Conservation (phyloP, 2,113 vertebrate genomes). For the Pongo pygmaeus region DNA sequence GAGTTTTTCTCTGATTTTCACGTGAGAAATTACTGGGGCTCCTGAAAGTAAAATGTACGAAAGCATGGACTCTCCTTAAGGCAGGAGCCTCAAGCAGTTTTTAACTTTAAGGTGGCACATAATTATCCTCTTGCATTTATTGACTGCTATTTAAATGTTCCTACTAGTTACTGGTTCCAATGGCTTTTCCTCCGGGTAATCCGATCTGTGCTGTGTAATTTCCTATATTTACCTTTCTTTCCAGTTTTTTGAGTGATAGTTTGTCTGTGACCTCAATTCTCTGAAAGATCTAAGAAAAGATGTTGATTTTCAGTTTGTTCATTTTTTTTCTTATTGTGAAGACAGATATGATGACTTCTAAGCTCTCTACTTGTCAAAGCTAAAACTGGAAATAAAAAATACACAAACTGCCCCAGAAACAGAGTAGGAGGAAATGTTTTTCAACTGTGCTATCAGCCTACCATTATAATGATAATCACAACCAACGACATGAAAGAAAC, state of each 20-base stretch:
- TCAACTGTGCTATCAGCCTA: not conserved
- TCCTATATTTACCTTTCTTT: not conserved
- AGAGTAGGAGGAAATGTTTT: not conserved
- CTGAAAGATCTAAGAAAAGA: not conserved
- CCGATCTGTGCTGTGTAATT: not conserved
- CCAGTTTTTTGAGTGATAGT: not conserved
- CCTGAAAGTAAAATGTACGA: not conserved
- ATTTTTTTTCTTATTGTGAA: not conserved
- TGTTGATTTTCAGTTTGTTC: not conserved
- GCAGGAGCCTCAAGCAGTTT: not conserved
- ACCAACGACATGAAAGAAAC: not conserved
- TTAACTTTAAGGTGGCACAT: not conserved
- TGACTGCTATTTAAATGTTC: not conserved
- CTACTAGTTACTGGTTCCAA: not conserved
- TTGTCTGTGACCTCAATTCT: not conserved
- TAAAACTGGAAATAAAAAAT: not conserved
- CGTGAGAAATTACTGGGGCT: not conserved
- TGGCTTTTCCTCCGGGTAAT: not conserved
- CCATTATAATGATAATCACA: not conserved
- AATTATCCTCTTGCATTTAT: not conserved
- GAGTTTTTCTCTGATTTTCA: not conserved
- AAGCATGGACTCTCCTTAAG: not conserved
- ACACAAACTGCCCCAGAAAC: not conserved
- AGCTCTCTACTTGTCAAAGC: not conserved
- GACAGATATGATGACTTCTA: not conserved